Conservation (phyloP, 2,888 invertebrate species). For the Arctia plantaginis region DNA sequence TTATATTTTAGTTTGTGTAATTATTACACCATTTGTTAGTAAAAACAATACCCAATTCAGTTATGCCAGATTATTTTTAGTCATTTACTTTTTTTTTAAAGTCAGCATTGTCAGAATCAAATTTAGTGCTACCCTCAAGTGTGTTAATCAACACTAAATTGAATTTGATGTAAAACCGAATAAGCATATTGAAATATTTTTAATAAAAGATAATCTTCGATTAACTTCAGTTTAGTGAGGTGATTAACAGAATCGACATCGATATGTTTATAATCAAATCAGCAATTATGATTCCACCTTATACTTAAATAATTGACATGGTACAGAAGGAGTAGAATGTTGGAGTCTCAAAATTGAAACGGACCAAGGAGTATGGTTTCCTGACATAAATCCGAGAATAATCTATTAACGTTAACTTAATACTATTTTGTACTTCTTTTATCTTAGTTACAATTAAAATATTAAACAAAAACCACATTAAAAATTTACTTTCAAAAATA, state of each 20-base stretch:
- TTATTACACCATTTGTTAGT: background rate
- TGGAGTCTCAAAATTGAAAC: background rate
- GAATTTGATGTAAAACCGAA: too few species aligned
- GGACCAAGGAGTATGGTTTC: background rate
- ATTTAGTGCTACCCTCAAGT: background rate
- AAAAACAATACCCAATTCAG: background rate
- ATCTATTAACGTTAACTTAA: constrained; percentile 23
- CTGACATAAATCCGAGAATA: background rate
- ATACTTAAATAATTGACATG: background rate
- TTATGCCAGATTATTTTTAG: background rate
- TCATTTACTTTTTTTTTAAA: background rate
- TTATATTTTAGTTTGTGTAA: too few species aligned
- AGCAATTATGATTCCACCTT: background rate
- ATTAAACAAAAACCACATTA: background rate
- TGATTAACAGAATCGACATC: background rate
- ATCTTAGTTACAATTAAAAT: background rate
- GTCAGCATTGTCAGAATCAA: background rate
- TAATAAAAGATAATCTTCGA: background rate
- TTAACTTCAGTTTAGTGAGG: background rate
- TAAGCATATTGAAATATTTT: background rate
- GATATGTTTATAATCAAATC: background rate
- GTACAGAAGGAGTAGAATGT: background rate
- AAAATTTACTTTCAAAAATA: background rate
- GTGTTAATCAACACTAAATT: background rate
- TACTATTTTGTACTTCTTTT: constrained; percentile 59